phyloP scores from a whole-genome alignment of 2,113 vertebrate genomes.

The Gallinago paraguaiae region DNA sequence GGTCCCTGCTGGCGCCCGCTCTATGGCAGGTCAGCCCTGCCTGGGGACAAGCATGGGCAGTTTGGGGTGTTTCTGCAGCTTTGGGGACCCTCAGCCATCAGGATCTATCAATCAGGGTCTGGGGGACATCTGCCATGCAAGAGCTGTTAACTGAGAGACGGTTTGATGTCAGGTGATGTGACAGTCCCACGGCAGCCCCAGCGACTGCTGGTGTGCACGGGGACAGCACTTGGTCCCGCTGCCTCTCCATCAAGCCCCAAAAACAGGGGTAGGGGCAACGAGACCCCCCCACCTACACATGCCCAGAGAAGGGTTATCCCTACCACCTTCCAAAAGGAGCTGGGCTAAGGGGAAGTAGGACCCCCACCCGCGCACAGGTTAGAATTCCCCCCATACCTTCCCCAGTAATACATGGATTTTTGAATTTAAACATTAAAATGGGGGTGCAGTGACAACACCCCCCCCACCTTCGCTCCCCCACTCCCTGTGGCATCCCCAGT shows the following conservation, averaged over 20 bases:
- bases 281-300: background rate
- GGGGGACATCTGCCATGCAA: background rate
- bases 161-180: rapidly evolving
- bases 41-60: background rate
- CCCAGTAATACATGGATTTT: background rate
- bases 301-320: background rate
- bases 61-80: background rate
- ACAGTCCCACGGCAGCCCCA: background rate
- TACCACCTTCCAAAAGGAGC: background rate
- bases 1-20: background rate
- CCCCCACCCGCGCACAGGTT: background rate
- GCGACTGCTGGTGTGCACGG: rapidly evolving
- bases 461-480: too few species aligned
- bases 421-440: background rate
- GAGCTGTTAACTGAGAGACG: background rate
- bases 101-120: background rate
- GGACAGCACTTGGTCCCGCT: background rate
- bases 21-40: background rate
- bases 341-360: background rate
- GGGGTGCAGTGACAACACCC: background rate
- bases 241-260: background rate
- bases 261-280: background rate
- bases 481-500: rapidly evolving
- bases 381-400: background rate
- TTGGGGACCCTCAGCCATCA: background rate